Base-by-base conservation (phyloP, 2,797 vertebrate genomes). In the Gobionotothen gibberifrons region DNA sequence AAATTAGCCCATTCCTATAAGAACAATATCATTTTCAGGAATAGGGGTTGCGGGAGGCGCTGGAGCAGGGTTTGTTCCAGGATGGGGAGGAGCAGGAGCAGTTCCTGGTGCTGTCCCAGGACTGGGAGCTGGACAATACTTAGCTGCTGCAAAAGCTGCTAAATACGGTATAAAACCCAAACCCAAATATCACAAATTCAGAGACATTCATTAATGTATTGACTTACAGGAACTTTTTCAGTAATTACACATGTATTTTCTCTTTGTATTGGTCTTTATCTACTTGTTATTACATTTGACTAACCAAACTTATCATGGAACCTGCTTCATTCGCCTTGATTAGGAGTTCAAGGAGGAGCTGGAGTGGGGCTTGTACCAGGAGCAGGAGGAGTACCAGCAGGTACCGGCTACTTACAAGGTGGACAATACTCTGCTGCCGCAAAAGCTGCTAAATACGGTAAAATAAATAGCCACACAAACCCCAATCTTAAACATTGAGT, bases 391-490 rank as follows among this genome's bases (percentile, higher is more conserved):
- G 42, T 14, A 56, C 82, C 72, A 56, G 59, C 19, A 60, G 76
- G 12, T 16, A 48, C 63, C 44, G 72, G 74, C 49, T 19, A 9
- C 9, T 49, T 39, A n/a, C 26, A 13, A 29, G 85, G 19, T 57
- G 86, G 82, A 66, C 76, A 68, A 26, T 81, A 84, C 57, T 76
- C 72, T 75, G 82, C 87, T 69, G 83, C 78, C 15, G 83, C 83
- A 64, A 85, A 87, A 85, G 80, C 83, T 79, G 81, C 81, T 59
- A 89, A 87, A 89, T 87, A 86, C 12, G 85, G 82, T 85, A 60
- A 0, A 43, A 17, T 13, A 60, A 57, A 64, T n/a, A 11, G 68
- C 4, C 13, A 78, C 21, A 26, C 11, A 52, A 26, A 29, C 3
- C 44, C 46, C 40, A 10, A 48, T 9, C 19, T 40, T 12, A 22